Base-by-base conservation (phyloP, 2,888 invertebrate genomes). In the Hirudinaria manillensis region DNA sequence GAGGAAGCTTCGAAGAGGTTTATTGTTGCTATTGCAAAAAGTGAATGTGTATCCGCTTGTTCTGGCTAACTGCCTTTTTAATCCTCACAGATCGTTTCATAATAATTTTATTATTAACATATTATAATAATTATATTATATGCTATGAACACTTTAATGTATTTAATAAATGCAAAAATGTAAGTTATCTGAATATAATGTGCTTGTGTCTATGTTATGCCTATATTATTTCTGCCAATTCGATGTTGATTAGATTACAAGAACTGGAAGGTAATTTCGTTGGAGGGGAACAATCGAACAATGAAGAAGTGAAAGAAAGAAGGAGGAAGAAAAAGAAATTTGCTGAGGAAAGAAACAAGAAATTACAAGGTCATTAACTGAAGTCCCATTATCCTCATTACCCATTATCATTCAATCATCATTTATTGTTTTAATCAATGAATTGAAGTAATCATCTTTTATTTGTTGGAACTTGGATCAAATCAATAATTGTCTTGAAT, bases 251-350 rank as follows among this genome's bases (percentile, higher is more conserved):
- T 34, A 85, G 87, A 84, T 86, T 88, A 79, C 87, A 90, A 82
- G 88, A 88, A 76, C 87, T 93, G 29, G 90, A 93, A 82, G 88
- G 90, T 67, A 89, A 90, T 74, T 89, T 93, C 87, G 91, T 93
- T 61, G 92, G 92, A 1, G 92, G 92, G 0, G 92, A 93, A 82
- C 88, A 89, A 79, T 90, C 89, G 0, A 87, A 90, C 82, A 92
- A 93, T 83, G 86, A 87, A 56, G 90, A 90, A 80, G 83, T 91
- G 51, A 90, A 90, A 77, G 91, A 91, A 81, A 88, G 89, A 78
- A 85, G 91, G 68, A 88, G 88, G 80, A 88, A 88, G 80, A 90
- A 90, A 81, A 90, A 90, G 83, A 85, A 88, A 77, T 89, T 90
- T 71, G 91, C 91, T 0, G 91, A 92, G 81, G 88, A 89, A 70